Base-by-base conservation (phyloP, 1,140 invertebrate genomes). In the Drosophila malerkotliana region DNA sequence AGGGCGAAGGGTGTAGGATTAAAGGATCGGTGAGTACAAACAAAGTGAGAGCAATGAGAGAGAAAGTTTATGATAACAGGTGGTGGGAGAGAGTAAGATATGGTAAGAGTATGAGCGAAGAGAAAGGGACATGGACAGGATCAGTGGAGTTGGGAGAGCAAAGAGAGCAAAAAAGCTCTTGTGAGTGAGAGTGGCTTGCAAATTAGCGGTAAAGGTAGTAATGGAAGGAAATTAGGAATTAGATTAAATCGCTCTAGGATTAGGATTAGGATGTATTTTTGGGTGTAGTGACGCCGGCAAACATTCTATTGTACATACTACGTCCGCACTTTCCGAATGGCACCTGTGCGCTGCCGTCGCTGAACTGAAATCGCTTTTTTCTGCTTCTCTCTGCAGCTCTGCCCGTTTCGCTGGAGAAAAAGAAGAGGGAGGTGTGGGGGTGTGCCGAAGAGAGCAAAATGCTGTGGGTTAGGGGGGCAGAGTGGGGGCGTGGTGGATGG, bases 321-420 rank as follows among this genome's bases (percentile, higher is more conserved):
- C 80, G 81, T 84, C 81, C 82, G 80, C 80, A 79, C 53, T 67
- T 80, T 87, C 76, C 82, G 77, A 85, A 88, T 88, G 82, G 80
- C 82, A 85, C 82, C 79, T 85, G 82, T 80, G 63, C 79, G 82
- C 79, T 83, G 83, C 75, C 83, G 83, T 79, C 71, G 82, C 62
- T 75, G 49, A 88, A 88, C 83, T 87, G 82, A 69, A 69, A 69
- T 71, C 67, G 67, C 52, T 71, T 52, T 52, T 73, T 37, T 74
- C 80, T 71, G 69, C 53, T 64, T 52, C 66, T 69, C 67, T 69
- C 67, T 71, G 67, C 64, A 69, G 64, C 51, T 18, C 49, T 56
- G 66, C 30, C 26, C 49, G 66, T 67, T 67, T 45, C 34, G 21
- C n/a, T 14, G 57, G 14, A 37, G 47, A 37, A 48, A 26, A 37